Evolutionary conservation across 1,140 invertebrate species (phyloP).

Genomic region (Dryas iulia): DNA sequence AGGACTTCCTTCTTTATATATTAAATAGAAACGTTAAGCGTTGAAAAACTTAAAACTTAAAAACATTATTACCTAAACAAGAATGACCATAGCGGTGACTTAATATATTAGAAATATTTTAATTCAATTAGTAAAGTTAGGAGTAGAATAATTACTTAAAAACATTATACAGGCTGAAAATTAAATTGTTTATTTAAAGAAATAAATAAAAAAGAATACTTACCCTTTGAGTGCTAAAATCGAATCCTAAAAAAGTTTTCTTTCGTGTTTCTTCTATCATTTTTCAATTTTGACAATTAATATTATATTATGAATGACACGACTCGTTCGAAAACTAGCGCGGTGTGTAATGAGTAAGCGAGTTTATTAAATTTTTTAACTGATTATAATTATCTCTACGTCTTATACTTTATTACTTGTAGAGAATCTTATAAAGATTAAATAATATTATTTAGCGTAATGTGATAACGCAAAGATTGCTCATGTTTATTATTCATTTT

Average conservation of each 20-base stretch:
- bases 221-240: slow-evolving; percentile 92
- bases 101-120: background rate
- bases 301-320: slow-evolving; percentile 36
- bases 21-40: background rate
- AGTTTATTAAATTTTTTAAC: slow-evolving; percentile 29
- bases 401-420: slow-evolving; percentile 7
- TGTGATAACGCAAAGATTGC: background rate
- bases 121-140: background rate
- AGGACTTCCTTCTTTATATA: background rate
- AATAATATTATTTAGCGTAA: background rate
- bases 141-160: background rate
- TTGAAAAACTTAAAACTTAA: background rate
- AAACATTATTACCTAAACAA: background rate
- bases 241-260: slow-evolving; percentile 86
- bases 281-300: slow-evolving; percentile 58
- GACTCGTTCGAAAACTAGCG: slow-evolving; percentile 54
- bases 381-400: slow-evolving; percentile 53
- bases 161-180: background rate
- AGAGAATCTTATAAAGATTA: slow-evolving; percentile 10
- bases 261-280: slow-evolving; percentile 63
- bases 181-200: background rate
- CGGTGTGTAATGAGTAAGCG: slow-evolving; percentile 52
- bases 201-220: slow-evolving; percentile 25
- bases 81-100: background rate
- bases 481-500: background rate